Conservation (phyloP, 2,888 invertebrate genomes). For the Agrotis clavis region DNA sequence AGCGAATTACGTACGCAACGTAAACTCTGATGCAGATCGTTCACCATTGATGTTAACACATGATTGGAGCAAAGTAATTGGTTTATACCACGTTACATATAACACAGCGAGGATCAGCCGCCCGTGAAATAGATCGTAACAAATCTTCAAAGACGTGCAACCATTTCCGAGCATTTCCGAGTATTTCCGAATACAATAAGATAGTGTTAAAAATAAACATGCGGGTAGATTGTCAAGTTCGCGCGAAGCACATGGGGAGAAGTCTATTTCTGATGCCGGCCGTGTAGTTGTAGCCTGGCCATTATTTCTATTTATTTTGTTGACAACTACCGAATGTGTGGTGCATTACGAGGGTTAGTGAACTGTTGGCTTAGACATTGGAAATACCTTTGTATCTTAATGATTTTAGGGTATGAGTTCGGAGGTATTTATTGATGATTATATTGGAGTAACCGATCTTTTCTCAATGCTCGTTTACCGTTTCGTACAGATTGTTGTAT, state of each 20-base stretch:
- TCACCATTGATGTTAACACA: constrained; percentile 48
- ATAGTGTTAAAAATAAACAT: constrained; percentile 86
- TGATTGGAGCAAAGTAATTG: constrained; percentile 54
- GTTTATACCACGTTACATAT: constrained; percentile 50
- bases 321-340: constrained; percentile 76
- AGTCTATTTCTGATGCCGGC: constrained; percentile 82
- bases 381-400: constrained; percentile 63
- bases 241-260: constrained; percentile 83
- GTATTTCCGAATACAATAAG: constrained; percentile 86
- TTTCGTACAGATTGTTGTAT: constrained; percentile 20
- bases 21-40: constrained; percentile 32
- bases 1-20: constrained; percentile 38
- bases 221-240: constrained; percentile 88
- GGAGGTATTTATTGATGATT: constrained; percentile 46
- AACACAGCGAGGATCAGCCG: constrained; percentile 27
- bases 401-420: constrained; percentile 49
- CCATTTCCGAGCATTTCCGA: constrained; percentile 70
- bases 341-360: constrained; percentile 60
- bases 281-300: constrained; percentile 75
- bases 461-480: constrained; percentile 47
- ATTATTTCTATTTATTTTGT: constrained; percentile 86
- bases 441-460: constrained; percentile 41
- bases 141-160: constrained; percentile 64
- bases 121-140: constrained; percentile 61
- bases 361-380: constrained; percentile 46